Base-by-base conservation (phyloP, 2,113 vertebrate genomes). In the Callopanchax toddi region DNA sequence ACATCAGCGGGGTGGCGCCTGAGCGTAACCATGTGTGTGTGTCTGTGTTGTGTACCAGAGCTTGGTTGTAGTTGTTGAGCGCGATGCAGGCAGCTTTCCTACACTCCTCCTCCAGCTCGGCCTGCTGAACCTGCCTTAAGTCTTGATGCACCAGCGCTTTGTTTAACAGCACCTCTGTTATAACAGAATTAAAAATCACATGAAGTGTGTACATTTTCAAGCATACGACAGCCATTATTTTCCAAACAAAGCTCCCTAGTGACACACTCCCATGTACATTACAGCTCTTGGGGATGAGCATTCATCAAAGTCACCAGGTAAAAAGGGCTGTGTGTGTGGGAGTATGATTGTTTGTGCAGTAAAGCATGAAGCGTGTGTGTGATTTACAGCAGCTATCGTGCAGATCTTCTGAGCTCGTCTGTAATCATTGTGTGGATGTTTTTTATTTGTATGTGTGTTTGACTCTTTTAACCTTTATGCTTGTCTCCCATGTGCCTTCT, bases 11-110 rank as follows among this genome's bases (percentile, higher is more conserved):
- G 53, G 13, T 55, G 17, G 43, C 45, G 50, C 50, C 43, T 51
- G 49, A 20, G 0, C 73, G 54, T 65, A 62, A 60, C 49, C 45
- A 54, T 68, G 25, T 60, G 65, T 62, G 72, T 49, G 12, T 73
- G 54, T 55, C 62, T 23, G 37, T 75, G 50, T 61, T 61, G 43
- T 37, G 50, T 91, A 93, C 93, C 92, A 90, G 86, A 66, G 85
- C 82, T 49, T 74, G 85, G 57, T 93, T 92, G 87, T 90, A 92
- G 78, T 77, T 83, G 66, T 65, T 63, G 25, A 91, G 82, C 0
- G 88, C 74, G 1, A 87, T 63, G 52, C 53, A 54, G 15, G 40
- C 40, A 10, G 85, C 88, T 82, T 65, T 88, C 71, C 60, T 90
- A 32, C 74, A 73, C 71, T 71, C 84, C 29, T 90, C 86, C 54